Evolutionary conservation across 1,140 invertebrate genomes (phyloP), one percentile per base, ranked within the genome.

Genomic region (Bombus terrestris): DNA sequence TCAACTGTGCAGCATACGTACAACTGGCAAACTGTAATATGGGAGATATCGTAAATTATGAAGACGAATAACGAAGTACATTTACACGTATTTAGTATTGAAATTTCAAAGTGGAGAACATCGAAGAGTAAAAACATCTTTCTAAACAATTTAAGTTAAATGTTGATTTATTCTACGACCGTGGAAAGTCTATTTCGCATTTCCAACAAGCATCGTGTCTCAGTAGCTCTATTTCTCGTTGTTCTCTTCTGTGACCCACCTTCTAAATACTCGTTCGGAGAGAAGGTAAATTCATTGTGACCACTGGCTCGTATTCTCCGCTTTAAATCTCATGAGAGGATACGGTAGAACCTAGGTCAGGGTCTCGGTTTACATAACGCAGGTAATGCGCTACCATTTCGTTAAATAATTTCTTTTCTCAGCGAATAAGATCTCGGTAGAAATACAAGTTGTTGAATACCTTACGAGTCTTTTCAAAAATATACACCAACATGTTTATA

Each of bases 271-370:
- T 41, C 37, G 8, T 25, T 62, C 37, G 53, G 10, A n/a, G 25
- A 57, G 35, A 77, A 62, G 75, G 75, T 77, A 77, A 77, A 77
- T 77, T 77, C 75, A 62, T 77, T 59, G 37, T 41, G 75, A 18
- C 57, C 35, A 62, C 25, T 53, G 57, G 41, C 25, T 77, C 15
- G 47, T 15, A 77, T 77, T 62, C 37, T 62, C 75, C 57, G 10
- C 57, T 77, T 64, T 62, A 41, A 37, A 41, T 77, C 62, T 77
- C 15, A 77, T 35, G 25, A 25, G 32, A 35, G 73, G 53, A 18
- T 37, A 75, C 4, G 18, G 32, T 59, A 59, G 35, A 28, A 77
- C 37, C 28, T n/a, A 13, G 35, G 75, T 77, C 75, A 62, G 35
- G 57, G 75, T 77, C 75, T 77, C 57, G 37, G 37, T 41, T 37